Conservation (phyloP, 2,797 vertebrate species). For the Dromococcyx pavoninus region DNA sequence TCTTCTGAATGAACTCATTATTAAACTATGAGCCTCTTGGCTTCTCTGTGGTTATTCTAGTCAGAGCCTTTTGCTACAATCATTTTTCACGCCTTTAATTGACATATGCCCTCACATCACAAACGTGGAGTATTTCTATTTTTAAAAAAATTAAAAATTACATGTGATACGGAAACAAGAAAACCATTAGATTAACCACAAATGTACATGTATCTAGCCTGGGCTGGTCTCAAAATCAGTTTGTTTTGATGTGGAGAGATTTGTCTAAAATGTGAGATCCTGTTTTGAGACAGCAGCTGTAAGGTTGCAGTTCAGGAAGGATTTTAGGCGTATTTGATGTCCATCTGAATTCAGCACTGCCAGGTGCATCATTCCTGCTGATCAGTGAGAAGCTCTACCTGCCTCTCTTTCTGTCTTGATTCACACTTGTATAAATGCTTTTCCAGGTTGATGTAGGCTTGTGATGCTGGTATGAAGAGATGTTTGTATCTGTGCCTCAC, state of each 20-base stretch:
- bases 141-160: background rate
- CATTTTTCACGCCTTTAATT: slow-evolving; percentile 30
- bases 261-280: background rate
- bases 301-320: background rate
- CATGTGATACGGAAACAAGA: background rate
- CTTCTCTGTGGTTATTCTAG: slow-evolving; percentile 9
- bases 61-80: background rate
- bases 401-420: background rate
- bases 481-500: fast-evolving
- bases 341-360: background rate
- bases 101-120: background rate
- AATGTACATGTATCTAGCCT: background rate
- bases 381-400: background rate
- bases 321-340: background rate
- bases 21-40: background rate
- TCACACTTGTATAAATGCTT: background rate
- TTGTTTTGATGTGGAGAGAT: background rate
- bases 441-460: background rate
- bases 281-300: background rate
- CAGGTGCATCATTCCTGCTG: background rate
- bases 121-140: background rate
- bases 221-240: background rate
- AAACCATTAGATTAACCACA: background rate
- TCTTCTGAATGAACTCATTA: slow-evolving; percentile 26
- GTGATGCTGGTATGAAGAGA: background rate